Percentiles rank a stretch among this genome's conserved stretches.
Conservation (phyloP, 2,113 vertebrate species). For the Clinocottus analis region DNA sequence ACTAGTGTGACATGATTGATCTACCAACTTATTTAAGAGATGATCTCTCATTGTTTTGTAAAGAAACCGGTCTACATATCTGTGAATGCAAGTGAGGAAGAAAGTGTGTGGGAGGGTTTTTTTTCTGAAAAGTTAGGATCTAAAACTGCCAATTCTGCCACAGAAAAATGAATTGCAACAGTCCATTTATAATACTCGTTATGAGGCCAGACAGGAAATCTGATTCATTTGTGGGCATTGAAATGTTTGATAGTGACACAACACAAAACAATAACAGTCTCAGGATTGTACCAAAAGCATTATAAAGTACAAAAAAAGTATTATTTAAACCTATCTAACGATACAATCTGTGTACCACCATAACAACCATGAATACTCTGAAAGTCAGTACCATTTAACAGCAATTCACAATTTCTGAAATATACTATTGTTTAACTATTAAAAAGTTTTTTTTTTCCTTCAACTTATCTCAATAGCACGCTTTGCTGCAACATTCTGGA, state of each 20-base stretch:
- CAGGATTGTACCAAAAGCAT: conserved; percentile 31
- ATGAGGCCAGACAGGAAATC: conserved; percentile 18
- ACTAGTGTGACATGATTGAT: no score
- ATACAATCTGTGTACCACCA: conserved; percentile 50
- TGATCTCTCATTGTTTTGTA: background rate
- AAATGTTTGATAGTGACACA: conserved; percentile 7
- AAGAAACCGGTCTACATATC: background rate
- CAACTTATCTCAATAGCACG: background rate
- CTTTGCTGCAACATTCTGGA: conserved; percentile 1
- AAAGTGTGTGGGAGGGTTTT: background rate
- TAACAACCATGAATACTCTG: conserved; percentile 41
- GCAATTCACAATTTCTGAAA: conserved; percentile 47
- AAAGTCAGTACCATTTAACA: conserved; percentile 49
- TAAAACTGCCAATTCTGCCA: background rate
- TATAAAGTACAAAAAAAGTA: conserved; percentile 47
- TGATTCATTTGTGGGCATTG: background rate
- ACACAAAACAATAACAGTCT: background rate
- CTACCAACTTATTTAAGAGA: background rate
- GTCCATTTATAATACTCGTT: conserved; percentile 34
- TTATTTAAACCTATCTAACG: conserved; percentile 20
- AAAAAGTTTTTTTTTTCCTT: conserved; percentile 22
- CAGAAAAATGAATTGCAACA: background rate
- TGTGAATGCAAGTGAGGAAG: background rate
- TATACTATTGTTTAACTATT: conserved; percentile 27
- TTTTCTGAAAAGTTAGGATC: background rate